Base-by-base conservation (phyloP, 2,888 invertebrate genomes). In the Leptura quadrifasciata region DNA sequence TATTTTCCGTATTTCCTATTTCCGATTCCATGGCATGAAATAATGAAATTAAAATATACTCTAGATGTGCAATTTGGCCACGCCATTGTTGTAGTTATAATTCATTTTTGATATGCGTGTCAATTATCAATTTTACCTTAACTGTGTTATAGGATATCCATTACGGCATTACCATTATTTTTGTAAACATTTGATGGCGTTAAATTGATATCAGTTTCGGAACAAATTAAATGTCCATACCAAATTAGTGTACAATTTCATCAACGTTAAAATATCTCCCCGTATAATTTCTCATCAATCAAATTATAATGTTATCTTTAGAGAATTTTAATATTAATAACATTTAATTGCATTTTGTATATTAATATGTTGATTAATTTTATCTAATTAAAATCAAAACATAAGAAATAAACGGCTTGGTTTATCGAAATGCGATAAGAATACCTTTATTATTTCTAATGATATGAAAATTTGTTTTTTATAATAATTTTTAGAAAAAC, bases 81-180 rank as follows among this genome's bases (percentile, higher is more conserved):
- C 31, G 18, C 21, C 73, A 39, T 10, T 61, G 18, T 68, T 55
- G 68, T 74, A 77, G 74, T 75, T 75, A 76, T 80, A 80, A 81
- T 80, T 84, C 79, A 84, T 81, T 84, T 81, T 84, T 82, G 82
- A 83, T 84, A 78, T 74, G 58, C 68, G 74, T 82, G 81, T 82
- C 83, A 82, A 82, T 83, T 83, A 83, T 76, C 78, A 77, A 80
- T 81, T 78, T 74, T 79, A 82, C 82, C 80, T 80, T 79, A 78
- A 79, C 76, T 72, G 78, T 68, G 75, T 82, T 80, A 80, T 79
- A 80, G 76, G 82, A 80, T 79, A 80, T 76, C 78, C 79, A 80
- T 67, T 80, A 77, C 74, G 72, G 72, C 77, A 76, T 76, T 79
- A 79, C 74, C 76, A 75, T 76, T 76, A 75, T 77, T 77, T 77